Percentiles rank a stretch among this genome's conserved stretches.
phyloP scores from a whole-genome alignment of 2,797 vertebrate genomes.

The Sorex maritimensis region DNA sequence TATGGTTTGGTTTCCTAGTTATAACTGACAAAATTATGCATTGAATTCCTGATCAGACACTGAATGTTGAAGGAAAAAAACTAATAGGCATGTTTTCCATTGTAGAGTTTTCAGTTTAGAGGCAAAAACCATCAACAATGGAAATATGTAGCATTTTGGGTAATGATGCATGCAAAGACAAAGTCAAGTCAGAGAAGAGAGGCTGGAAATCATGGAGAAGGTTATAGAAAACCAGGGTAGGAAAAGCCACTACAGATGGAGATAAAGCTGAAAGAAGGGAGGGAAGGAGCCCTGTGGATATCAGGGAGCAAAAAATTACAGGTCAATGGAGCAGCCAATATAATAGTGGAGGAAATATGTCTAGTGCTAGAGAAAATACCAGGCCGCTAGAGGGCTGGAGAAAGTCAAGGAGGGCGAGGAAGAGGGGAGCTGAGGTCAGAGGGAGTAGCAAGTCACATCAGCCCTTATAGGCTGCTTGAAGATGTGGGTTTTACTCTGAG shows the following conservation, averaged over 20 bases:
- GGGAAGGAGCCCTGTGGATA: accelerated
- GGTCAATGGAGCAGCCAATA: not conserved
- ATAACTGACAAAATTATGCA: slow-evolving; percentile 21
- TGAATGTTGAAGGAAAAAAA: not conserved
- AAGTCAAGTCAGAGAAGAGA: not conserved
- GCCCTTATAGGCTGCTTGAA: not conserved
- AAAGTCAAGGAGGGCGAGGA: not conserved
- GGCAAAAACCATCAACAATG: not conserved
- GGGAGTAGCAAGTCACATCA: not conserved
- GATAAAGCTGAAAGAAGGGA: not conserved
- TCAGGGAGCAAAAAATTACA: not conserved
- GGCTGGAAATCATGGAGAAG: not conserved
- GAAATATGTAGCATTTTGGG: not conserved
- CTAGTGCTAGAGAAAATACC: not conserved
- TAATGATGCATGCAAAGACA: not conserved
- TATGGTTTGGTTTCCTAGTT: not conserved
- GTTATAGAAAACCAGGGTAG: not conserved
- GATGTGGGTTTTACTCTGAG: not conserved
- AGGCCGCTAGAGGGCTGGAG: not conserved
- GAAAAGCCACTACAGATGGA: not conserved
- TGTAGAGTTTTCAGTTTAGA: not conserved
- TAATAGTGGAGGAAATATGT: not conserved
- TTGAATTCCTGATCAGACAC: not conserved
- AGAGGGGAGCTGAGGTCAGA: not conserved
- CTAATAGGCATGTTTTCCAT: not conserved